These are phyloP conservation scores for Pipistrellus pipistrellus DNA, from an alignment of 2,797 vertebrate genomes.

Conservation along the genomic window DNA sequence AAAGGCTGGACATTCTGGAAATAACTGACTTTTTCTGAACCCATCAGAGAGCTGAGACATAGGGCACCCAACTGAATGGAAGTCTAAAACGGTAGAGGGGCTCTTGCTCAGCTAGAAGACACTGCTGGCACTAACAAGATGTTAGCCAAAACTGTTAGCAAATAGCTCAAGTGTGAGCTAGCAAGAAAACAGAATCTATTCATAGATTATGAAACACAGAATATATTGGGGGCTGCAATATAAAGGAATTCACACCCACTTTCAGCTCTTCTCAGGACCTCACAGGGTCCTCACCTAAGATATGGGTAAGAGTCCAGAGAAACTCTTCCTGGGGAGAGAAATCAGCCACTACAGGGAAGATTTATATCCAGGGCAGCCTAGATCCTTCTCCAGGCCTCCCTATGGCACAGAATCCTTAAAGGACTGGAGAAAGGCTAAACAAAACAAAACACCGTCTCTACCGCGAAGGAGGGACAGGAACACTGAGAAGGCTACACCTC, in stretches of 20 bases:
- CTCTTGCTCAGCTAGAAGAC: not conserved
- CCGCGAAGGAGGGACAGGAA: not conserved
- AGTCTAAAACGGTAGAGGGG: not conserved
- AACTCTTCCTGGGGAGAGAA: not conserved
- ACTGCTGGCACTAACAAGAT: not conserved
- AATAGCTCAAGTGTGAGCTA: not conserved
- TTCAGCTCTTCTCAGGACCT: not conserved
- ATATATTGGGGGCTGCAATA: no score
- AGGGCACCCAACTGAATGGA: not conserved
- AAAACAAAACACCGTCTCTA: not conserved
- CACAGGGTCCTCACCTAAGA: not conserved
- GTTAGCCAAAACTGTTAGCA: not conserved
- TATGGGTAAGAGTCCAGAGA: not conserved
- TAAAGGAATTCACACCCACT: not conserved
- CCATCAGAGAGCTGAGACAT: not conserved
- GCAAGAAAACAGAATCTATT: not conserved
- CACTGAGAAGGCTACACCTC: not conserved
- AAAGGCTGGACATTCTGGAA: not conserved
- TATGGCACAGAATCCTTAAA: not conserved
- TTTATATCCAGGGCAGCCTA: not conserved
- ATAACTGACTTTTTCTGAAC: not conserved
- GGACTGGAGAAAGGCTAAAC: not conserved
- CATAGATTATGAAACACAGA: not conserved
- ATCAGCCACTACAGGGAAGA: not conserved
- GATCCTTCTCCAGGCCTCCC: not conserved